Evolutionary conservation across 2,797 vertebrate genomes (phyloP).

Genomic region (Erpetoichthys calabaricus): DNA sequence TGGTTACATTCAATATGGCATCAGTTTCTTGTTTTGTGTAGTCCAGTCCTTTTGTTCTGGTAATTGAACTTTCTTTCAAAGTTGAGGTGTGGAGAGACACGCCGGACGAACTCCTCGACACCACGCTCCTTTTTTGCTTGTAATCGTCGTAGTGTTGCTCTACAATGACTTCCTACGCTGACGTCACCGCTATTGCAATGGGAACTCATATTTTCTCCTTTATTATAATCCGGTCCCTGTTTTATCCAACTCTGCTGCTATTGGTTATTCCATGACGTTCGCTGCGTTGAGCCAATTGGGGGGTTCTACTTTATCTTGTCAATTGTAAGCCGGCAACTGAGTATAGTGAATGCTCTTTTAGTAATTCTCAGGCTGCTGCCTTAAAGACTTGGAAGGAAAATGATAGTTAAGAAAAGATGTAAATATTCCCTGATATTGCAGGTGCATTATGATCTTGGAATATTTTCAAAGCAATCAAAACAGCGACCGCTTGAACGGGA

Average conservation of each 20-base stretch:
- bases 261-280: slow-evolving; percentile 64
- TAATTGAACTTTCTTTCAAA: slow-evolving; percentile 73
- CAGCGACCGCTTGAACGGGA: too few relatives aligned
- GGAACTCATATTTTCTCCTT: slow-evolving; percentile 59
- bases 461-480: too few relatives aligned
- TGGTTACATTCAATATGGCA: slow-evolving; percentile 40
- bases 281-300: slow-evolving; percentile 60
- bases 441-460: too few relatives aligned
- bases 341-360: slow-evolving; percentile 40
- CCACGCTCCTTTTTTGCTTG: slow-evolving; percentile 70
- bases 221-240: slow-evolving; percentile 58
- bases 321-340: slow-evolving; percentile 33
- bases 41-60: slow-evolving; percentile 49
- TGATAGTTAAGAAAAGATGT: slow-evolving; percentile 16
- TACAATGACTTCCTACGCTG: slow-evolving; percentile 80
- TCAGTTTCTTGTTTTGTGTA: slow-evolving; percentile 28
- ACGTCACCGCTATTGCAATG: slow-evolving; percentile 72
- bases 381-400: slow-evolving; percentile 7
- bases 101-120: slow-evolving; percentile 64
- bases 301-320: slow-evolving; percentile 43
- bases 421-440: slow-evolving; percentile 14
- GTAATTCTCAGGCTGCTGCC: slow-evolving; percentile 17
- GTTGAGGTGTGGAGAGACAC: slow-evolving; percentile 64
- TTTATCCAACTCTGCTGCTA: slow-evolving; percentile 40
- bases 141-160: slow-evolving; percentile 73